A percentile compares a stretch with the other conserved stretches of the same genome.
Evolutionary conservation across 2,888 invertebrate genomes (phyloP).

Genomic region (Conistra vaccinii): DNA sequence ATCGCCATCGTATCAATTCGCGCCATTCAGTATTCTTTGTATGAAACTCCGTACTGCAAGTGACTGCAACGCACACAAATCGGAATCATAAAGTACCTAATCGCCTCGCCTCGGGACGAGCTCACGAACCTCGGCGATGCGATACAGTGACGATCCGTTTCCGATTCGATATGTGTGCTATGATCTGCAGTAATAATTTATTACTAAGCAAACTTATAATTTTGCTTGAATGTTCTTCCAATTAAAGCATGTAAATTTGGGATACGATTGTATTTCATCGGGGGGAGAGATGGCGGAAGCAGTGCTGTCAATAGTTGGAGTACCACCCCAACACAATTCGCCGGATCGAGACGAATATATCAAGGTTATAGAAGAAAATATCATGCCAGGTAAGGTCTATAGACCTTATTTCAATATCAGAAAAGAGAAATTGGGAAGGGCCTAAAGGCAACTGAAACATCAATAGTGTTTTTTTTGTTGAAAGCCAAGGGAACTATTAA

Average conservation of each 20-base stretch:
- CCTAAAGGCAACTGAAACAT: no score
- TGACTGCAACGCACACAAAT: no score
- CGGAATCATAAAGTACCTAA: no score
- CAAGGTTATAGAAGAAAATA: slow-evolving; percentile 71
- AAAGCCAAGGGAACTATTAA: not conserved
- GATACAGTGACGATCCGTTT: no score
- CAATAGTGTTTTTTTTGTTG: not conserved
- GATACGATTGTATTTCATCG: slow-evolving; percentile 80
- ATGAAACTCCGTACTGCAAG: no score
- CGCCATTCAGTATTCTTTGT: no score
- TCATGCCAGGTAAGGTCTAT: slow-evolving; percentile 77
- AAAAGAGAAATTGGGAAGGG: not conserved
- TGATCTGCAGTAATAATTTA: not conserved
- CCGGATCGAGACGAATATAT: slow-evolving; percentile 79
- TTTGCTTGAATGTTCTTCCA: not conserved
- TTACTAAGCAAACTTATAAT: not conserved
- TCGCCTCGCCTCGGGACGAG: no score
- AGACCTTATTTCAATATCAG: not conserved
- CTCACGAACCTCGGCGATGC: no score
- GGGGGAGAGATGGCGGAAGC: slow-evolving; percentile 75
- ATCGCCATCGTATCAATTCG: no score
- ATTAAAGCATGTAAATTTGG: slow-evolving; percentile 77
- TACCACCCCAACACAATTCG: slow-evolving; percentile 83
- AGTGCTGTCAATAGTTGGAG: slow-evolving; percentile 78
- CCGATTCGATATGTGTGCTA: no score